Base-by-base conservation (phyloP, 2,113 vertebrate genomes). In the Rana temporaria region DNA sequence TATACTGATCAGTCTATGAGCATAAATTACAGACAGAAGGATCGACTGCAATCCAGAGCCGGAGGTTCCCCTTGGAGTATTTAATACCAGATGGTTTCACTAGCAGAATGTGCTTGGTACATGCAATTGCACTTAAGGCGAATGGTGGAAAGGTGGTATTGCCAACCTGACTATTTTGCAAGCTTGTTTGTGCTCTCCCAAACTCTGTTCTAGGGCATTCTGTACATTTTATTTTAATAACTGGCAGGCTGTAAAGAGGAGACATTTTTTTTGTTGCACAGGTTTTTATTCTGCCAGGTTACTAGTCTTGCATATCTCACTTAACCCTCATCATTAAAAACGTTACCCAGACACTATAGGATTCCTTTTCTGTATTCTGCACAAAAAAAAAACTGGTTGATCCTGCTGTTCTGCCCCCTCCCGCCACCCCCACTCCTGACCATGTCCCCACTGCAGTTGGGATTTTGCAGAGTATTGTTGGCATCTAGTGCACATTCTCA, bases 21-120 rank as follows among this genome's bases (percentile, higher is more conserved):
- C 81, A 77, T 84, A 68, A 84, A 63, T 63, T 75, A 62, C 64
- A 62, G 65, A 62, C 66, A 71, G 56, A 80, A 48, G 55, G 67
- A 42, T 59, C 38, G 16, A 70, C 66, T 22, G 8, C 55, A 26
- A 60, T 32, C 78, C 78, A 60, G 64, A 34, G 22, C n/a, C 18
- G 64, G 66, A 32, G 34, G 42, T 76, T 62, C 52, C 71, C 74
- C 82, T 56, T 71, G 38, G 20, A 69, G 66, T 78, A 84, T 78
- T 70, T 63, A 57, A 15, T 69, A 20, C 20, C 63, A 72, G 72
- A 84, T 76, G 60, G 48, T 79, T 86, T 72, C 19, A 2, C 0
- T 1, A 26, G 0, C 69, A 67, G 42, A 74, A 60, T 12, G 0
- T 15, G 19, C 72, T 0, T 77, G 81, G 11, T 18, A 0, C 52